Evolutionary conservation across 2,113 vertebrate species (phyloP), one percentile per base, ranked within the genome.

Genomic region (Progne subis): DNA sequence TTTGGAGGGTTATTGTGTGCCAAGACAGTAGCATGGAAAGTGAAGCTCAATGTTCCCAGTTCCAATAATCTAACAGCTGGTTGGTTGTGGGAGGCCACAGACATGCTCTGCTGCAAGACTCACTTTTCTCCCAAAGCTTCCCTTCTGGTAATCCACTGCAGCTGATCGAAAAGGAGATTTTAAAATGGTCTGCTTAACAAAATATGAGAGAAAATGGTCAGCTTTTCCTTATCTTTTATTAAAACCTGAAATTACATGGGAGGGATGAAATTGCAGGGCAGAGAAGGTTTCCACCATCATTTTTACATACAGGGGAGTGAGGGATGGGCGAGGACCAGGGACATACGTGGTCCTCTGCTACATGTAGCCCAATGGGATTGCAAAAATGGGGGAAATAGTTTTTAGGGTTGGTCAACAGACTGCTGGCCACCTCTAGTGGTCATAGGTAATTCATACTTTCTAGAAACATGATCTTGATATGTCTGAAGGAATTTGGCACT

Each of bases 341-440:
- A 34, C 20, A 41, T 19, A 8, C 11, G 3, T 13, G 9, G 39
- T 56, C 53, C 10, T 71, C 44, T 91, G 14, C 24, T 70, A 12
- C n/a, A 31, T 28, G 20, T 59, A 31, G 32, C 31, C 26, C 80
- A 55, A 6, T 15, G 47, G 72, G 25, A 18, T 24, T 25, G 21
- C 26, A 74, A 74, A 94, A 80, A 77, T 82, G 70, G 59, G 46
- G 67, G 43, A 74, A 80, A 31, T 21, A 9, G 8, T 69, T 70
- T 55, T 17, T 14, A 91, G 59, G 90, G 78, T 77, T 82, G 63
- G 84, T 32, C 84, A 91, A 52, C 46, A 89, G 84, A 61, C 55
- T 85, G 67, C 59, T 90, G 91, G 82, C 79, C 93, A 96, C 82
- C 75, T 95, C 75, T 90, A 93, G 90, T 90, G 76, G 92, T 90